These are phyloP conservation scores for Drosophila ercepeae DNA, from an alignment of 1,140 invertebrate genomes.

Conservation along the genomic window DNA sequence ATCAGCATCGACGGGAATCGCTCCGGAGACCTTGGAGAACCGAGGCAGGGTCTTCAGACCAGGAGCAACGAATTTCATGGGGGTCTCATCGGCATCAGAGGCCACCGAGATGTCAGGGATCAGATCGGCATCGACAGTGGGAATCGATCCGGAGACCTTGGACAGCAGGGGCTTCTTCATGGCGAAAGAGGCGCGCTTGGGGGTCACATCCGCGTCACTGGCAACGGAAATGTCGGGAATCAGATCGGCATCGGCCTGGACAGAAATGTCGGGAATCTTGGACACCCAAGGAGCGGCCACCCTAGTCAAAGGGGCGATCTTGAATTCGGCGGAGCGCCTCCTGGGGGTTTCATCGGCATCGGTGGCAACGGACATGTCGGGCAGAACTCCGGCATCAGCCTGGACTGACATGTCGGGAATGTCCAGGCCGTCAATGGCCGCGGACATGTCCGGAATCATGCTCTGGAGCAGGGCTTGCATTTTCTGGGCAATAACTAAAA, in stretches of 20 bases:
- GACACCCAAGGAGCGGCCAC: not conserved
- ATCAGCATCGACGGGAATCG: constrained; percentile 30
- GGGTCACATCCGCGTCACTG: constrained; percentile 33
- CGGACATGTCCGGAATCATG: constrained; percentile 46
- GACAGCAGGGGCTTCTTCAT: constrained; percentile 7
- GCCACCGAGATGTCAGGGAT: constrained; percentile 62
- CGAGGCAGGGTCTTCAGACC: constrained; percentile 12
- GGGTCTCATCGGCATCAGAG: constrained; percentile 27
- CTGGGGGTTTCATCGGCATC: constrained; percentile 20
- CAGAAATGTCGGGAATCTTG: constrained; percentile 20
- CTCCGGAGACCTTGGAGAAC: constrained; percentile 15
- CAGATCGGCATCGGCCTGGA: constrained; percentile 28
- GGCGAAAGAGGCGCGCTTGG: constrained; percentile 6
- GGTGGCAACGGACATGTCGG: constrained; percentile 47
- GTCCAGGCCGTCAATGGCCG: constrained; percentile 5
- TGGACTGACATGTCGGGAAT: constrained; percentile 35
- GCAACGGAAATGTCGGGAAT: constrained; percentile 52
- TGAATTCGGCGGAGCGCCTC: constrained; percentile 7
- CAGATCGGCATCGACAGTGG: constrained; percentile 30
- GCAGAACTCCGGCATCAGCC: constrained; percentile 30
- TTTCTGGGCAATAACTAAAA: constrained; percentile 16
- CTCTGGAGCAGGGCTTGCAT: constrained; percentile 25
- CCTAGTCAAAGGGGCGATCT: constrained; percentile 8
- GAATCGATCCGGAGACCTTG: constrained; percentile 4
- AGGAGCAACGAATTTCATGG: not conserved